phyloP scores from a whole-genome alignment of 2,113 vertebrate genomes.

The Protobothrops flavoviridis region DNA sequence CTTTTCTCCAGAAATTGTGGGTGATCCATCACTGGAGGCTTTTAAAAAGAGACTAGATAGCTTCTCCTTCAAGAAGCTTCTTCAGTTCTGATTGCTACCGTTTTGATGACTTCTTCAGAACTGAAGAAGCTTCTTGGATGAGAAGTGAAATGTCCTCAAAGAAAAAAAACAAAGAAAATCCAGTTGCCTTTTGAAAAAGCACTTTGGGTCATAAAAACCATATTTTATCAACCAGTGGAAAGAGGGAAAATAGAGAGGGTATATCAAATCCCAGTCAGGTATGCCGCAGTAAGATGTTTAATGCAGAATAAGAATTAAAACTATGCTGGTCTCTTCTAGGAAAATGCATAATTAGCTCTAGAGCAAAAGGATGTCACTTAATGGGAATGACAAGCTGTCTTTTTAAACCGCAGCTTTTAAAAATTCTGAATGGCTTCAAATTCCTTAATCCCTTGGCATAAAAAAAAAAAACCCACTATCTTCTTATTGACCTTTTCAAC shows the following conservation, averaged over 20 bases:
- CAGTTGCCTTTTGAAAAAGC: not conserved
- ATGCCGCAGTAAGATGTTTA: not conserved
- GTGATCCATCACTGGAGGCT: too few species aligned
- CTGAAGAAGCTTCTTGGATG: too few species aligned
- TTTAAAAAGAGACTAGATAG: too few species aligned
- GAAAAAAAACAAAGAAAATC: not conserved
- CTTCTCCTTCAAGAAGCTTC: too few species aligned
- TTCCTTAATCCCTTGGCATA: not conserved
- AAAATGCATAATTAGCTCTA: not conserved
- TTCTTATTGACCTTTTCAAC: not conserved
- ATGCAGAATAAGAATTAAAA: not conserved
- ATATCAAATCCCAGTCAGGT: not conserved
- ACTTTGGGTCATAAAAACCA: not conserved
- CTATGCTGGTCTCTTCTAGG: not conserved
- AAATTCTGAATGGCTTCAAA: not conserved
- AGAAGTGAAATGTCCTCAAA: too few species aligned
- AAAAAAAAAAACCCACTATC: not conserved
- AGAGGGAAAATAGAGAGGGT: not conserved
- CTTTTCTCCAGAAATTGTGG: too few species aligned
- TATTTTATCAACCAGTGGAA: not conserved
- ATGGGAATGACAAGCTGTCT: not conserved
- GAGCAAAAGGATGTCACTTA: not conserved
- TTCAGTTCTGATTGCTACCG: too few species aligned
- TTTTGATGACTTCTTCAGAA: too few species aligned
- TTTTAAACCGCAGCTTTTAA: not conserved